Conservation (phyloP, 1,140 invertebrate species). For the Trichonephila inaurata region DNA sequence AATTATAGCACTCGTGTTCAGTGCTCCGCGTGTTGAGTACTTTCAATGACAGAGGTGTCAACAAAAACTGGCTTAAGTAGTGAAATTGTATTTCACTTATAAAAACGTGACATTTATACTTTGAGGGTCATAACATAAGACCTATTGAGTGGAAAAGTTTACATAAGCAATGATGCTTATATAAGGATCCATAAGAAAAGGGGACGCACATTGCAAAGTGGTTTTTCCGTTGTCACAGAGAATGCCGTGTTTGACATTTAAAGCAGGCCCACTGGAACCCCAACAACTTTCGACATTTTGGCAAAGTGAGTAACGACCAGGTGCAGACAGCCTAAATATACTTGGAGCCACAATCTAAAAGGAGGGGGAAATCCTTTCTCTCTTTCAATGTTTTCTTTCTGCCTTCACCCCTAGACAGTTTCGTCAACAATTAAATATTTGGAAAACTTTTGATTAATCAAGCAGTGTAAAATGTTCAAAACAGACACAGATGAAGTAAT, state of each 20-base stretch:
- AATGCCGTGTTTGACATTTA: constrained; percentile 50
- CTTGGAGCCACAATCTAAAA: constrained; percentile 33
- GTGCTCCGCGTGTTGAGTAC: no score
- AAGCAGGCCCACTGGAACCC: neutral
- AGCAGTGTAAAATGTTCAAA: neutral
- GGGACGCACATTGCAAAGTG: neutral
- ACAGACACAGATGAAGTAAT: neutral
- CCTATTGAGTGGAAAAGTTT: neutral
- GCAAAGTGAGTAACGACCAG: constrained; percentile 45
- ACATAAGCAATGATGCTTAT: constrained; percentile 29
- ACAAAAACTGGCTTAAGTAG: neutral
- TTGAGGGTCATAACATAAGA: neutral
- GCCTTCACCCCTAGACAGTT: neutral
- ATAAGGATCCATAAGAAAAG: neutral
- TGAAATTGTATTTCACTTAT: neutral
- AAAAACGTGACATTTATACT: neutral
- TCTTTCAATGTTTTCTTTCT: neutral
- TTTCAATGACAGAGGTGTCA: no score
- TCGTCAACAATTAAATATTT: constrained; percentile 24
- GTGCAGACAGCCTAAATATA: constrained; percentile 70
- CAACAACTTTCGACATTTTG: constrained; percentile 61
- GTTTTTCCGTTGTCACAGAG: constrained; percentile 28
- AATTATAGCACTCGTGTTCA: no score
- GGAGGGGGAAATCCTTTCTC: neutral
- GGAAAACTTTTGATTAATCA: neutral